phyloP scores from a whole-genome alignment of 2,888 invertebrate genomes.

The Torymus texanus region DNA sequence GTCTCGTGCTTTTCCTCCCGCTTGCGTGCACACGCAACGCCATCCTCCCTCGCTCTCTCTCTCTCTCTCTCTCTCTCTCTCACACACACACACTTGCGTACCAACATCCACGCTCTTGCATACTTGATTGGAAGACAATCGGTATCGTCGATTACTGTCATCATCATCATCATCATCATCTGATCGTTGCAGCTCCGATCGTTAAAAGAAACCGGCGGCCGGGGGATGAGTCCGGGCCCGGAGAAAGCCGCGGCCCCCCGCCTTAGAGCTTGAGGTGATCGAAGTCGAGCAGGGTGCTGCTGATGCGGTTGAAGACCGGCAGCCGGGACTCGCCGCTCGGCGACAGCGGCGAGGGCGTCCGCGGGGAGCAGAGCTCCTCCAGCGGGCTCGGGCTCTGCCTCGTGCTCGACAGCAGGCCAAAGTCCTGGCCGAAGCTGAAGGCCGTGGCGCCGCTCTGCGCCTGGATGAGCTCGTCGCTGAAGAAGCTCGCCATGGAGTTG shows the following conservation, averaged over 20 bases:
- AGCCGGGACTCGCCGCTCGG: slow-evolving; percentile 81
- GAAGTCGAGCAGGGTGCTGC: slow-evolving; percentile 76
- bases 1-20: slow-evolving; percentile 10
- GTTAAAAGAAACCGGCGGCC: neutral
- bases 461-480: slow-evolving; percentile 76
- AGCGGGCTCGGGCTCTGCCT: slow-evolving; percentile 76
- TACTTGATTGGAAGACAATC: slow-evolving; percentile 43
- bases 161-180: neutral
- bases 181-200: slow-evolving; percentile 1
- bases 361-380: slow-evolving; percentile 61
- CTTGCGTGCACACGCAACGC: neutral
- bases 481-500: slow-evolving; percentile 80
- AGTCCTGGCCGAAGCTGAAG: slow-evolving; percentile 70
- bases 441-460: slow-evolving; percentile 69
- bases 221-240: no score
- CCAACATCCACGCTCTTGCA: neutral
- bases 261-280: slow-evolving; percentile 69
- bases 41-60: slow-evolving; percentile 2
- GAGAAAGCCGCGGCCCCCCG: neutral
- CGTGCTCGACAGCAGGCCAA: slow-evolving; percentile 71
- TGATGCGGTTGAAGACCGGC: slow-evolving; percentile 87
- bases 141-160: slow-evolving; percentile 19
- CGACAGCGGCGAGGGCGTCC: slow-evolving; percentile 68
- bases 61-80: slow-evolving; percentile 1
- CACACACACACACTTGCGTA: neutral